Percentiles rank a stretch among this genome's conserved stretches.
Evolutionary conservation across 2,797 vertebrate species (phyloP).

Genomic region (Ctenochaetus hawaiiensis): DNA sequence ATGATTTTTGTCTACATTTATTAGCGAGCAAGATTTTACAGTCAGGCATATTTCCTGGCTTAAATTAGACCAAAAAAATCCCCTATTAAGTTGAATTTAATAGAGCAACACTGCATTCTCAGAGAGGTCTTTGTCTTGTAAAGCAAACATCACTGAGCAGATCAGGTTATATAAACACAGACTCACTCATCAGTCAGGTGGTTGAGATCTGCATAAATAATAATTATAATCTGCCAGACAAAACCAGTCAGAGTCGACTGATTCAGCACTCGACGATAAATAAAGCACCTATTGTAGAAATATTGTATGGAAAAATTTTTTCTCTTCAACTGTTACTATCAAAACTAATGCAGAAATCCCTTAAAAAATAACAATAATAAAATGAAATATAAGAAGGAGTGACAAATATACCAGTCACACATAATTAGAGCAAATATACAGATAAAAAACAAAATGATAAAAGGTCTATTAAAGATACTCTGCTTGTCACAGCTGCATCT

Average conservation of each 20-base stretch:
- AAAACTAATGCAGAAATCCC: too few relatives aligned
- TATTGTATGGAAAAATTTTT: not conserved
- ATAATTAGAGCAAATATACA: not conserved
- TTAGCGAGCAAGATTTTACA: not conserved
- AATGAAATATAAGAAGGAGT: not conserved
- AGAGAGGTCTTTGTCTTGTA: not conserved
- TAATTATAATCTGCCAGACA: constrained; percentile 2
- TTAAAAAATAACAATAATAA: not conserved
- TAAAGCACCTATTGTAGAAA: not conserved
- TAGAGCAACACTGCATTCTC: not conserved
- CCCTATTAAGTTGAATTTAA: too few relatives aligned
- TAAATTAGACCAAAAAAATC: too few relatives aligned
- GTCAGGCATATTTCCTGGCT: not conserved
- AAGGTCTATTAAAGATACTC: not conserved
- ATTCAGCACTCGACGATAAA: not conserved
- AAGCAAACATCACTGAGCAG: not conserved
- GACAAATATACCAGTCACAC: not conserved
- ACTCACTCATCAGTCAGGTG: constrained; percentile 1
- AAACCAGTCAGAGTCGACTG: constrained; percentile 21
- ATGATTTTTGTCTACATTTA: not conserved
- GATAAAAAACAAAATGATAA: not conserved
- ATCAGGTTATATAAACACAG: constrained; percentile 1
- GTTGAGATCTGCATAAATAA: constrained; percentile 15
- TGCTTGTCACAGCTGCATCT: not conserved
- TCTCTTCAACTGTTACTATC: too few relatives aligned